phyloP scores from a whole-genome alignment of 2,888 invertebrate genomes.

The Cataglyphis rosenhaueri region DNA sequence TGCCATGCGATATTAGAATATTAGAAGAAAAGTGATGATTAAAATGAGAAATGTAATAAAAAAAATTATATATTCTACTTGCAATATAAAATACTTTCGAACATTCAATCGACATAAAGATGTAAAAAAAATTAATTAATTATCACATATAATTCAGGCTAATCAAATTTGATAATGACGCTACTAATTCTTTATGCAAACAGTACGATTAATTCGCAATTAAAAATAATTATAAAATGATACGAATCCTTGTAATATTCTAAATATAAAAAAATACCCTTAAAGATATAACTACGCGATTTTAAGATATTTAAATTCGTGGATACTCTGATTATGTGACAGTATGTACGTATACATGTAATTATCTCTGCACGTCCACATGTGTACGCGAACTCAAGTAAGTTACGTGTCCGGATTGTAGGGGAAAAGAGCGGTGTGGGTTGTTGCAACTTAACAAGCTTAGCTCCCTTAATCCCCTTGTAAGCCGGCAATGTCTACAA shows the following conservation, averaged over 20 bases:
- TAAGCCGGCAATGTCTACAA: constrained; percentile 85
- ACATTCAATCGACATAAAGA: not conserved
- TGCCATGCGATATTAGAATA: not conserved
- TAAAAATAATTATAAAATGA: not conserved
- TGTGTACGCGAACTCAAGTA: constrained; percentile 44
- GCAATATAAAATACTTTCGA: not conserved
- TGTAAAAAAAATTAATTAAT: not conserved
- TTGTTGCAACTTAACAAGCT: constrained; percentile 85
- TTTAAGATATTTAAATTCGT: constrained; percentile 1
- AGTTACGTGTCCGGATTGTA: constrained; percentile 65
- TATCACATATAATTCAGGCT: not conserved
- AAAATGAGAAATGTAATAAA: not conserved
- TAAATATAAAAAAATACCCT: not conserved
- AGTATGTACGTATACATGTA: not conserved
- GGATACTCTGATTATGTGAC: not conserved
- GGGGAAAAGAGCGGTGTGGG: constrained; percentile 60
- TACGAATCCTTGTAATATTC: not conserved
- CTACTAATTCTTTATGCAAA: not conserved
- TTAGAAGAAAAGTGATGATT: not conserved
- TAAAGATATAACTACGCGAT: not conserved
- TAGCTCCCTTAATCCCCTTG: constrained; percentile 85
- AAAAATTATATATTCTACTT: not conserved
- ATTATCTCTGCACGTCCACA: constrained; percentile 20
- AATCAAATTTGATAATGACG: not conserved
- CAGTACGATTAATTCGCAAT: not conserved